These are phyloP conservation scores for Xenopus tropicalis DNA, from an alignment of 2,113 vertebrate genomes.

Conservation along the genomic window DNA sequence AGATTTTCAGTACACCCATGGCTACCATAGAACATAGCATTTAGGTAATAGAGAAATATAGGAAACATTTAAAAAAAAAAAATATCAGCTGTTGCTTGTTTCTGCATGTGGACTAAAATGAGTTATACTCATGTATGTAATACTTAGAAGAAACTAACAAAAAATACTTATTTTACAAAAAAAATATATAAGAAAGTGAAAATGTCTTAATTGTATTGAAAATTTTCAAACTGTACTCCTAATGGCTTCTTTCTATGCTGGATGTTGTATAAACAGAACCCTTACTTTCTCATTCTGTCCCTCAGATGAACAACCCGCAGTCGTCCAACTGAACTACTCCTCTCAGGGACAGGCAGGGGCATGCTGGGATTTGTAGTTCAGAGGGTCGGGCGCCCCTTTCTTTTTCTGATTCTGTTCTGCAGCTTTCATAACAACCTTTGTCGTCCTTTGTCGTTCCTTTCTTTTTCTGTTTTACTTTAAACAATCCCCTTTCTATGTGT, in stretches of 20 bases:
- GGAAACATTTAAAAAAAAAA: constrained; percentile 59
- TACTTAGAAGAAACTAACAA: constrained; percentile 65
- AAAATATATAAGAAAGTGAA: constrained; percentile 63
- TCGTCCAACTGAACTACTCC: background rate
- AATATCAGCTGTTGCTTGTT: constrained; percentile 78
- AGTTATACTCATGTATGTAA: constrained; percentile 74
- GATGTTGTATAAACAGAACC: constrained; percentile 67
- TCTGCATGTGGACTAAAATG: constrained; percentile 78
- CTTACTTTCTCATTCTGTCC: constrained; percentile 54
- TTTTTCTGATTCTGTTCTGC: constrained; percentile 55
- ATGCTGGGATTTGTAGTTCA: background rate
- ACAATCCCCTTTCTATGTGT: constrained; percentile 57
- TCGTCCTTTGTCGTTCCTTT: constrained; percentile 59
- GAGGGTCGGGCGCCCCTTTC: no score
- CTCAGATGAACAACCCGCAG: background rate
- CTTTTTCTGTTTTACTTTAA: constrained; percentile 48
- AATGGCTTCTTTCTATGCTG: constrained; percentile 67
- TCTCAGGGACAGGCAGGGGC: background rate
- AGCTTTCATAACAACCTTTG: constrained; percentile 63
- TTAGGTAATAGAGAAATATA: constrained; percentile 49
- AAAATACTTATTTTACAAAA: constrained; percentile 55
- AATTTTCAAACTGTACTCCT: constrained; percentile 64
- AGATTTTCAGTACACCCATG: constrained; percentile 48
- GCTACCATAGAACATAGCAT: constrained; percentile 45
- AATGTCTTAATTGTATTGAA: constrained; percentile 68